Percentiles rank a stretch among this genome's conserved stretches.
Evolutionary conservation across 2,797 vertebrate genomes (phyloP).

Genomic region (Menidia menidia): DNA sequence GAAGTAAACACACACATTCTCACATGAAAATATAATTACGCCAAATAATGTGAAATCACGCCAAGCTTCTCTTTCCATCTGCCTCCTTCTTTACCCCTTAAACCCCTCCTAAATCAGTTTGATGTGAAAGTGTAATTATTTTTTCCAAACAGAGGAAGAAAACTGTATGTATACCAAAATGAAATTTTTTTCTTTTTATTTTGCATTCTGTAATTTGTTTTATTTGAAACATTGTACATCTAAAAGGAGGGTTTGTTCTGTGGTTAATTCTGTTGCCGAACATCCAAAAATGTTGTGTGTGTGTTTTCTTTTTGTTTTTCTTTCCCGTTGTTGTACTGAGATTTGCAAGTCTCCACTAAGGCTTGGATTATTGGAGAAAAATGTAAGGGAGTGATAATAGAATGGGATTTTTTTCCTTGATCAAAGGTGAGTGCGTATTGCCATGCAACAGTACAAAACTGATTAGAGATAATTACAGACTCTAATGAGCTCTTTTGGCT

Average conservation of each 20-base stretch:
- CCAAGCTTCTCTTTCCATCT: slow-evolving; percentile 27
- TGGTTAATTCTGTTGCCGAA: slow-evolving; percentile 49
- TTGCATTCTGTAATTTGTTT: slow-evolving; percentile 56
- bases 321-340: slow-evolving; percentile 26
- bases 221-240: slow-evolving; percentile 29
- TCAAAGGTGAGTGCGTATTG: slow-evolving; percentile 17
- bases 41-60: slow-evolving; percentile 68
- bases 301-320: slow-evolving; percentile 25
- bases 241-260: slow-evolving; percentile 27
- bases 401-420: slow-evolving; percentile 14
- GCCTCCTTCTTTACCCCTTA: slow-evolving; percentile 13
- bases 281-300: slow-evolving; percentile 28
- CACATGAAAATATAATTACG: slow-evolving; percentile 67
- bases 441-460: slow-evolving; percentile 12
- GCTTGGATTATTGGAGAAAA: slow-evolving; percentile 23
- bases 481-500: slow-evolving; percentile 10
- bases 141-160: slow-evolving; percentile 32
- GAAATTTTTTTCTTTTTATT: slow-evolving; percentile 45
- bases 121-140: slow-evolving; percentile 71
- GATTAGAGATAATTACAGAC: slow-evolving; percentile 39
- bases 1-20: slow-evolving; percentile 53
- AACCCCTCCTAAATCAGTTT: slow-evolving; percentile 64
- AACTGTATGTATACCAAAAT: background rate
- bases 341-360: slow-evolving; percentile 36
- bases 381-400: slow-evolving; percentile 37